Conservation (phyloP, 2,888 invertebrate species). For the Orchestes rusci region DNA sequence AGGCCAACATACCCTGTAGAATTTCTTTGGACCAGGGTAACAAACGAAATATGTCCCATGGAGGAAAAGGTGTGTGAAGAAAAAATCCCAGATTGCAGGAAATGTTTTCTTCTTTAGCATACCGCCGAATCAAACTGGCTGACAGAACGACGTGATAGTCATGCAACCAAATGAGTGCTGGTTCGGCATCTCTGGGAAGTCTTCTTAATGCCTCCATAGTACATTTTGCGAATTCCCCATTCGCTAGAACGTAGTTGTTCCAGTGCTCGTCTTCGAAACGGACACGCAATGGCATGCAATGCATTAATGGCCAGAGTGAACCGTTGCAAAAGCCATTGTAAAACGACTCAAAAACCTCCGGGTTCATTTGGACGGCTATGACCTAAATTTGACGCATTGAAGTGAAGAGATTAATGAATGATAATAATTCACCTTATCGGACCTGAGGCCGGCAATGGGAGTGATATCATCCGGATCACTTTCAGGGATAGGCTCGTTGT, state of each 20-base stretch:
- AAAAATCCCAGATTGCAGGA: slow-evolving; percentile 84
- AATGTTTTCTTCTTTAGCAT: slow-evolving; percentile 68
- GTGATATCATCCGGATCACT: slow-evolving; percentile 79
- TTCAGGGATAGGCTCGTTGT: slow-evolving; percentile 74
- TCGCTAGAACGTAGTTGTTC: slow-evolving; percentile 71
- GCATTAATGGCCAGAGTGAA: slow-evolving; percentile 88
- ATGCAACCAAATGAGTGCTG: slow-evolving; percentile 86
- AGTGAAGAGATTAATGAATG: not conserved
- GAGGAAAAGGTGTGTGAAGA: slow-evolving; percentile 90
- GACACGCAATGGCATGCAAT: slow-evolving; percentile 86
- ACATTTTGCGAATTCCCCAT: slow-evolving; percentile 75
- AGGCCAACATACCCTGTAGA: slow-evolving; percentile 83
- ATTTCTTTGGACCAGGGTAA: slow-evolving; percentile 94
- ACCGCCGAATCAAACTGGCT: slow-evolving; percentile 83
- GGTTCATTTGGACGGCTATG: slow-evolving; percentile 71
- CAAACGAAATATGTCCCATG: slow-evolving; percentile 87
- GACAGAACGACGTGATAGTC: slow-evolving; percentile 92
- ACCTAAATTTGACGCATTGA: slow-evolving; percentile 49
- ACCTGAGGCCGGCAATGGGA: slow-evolving; percentile 78
- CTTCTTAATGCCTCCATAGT: slow-evolving; percentile 61
- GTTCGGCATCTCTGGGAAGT: slow-evolving; percentile 47
- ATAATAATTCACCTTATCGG: slow-evolving; percentile 64
- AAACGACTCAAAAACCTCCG: slow-evolving; percentile 72
- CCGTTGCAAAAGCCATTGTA: slow-evolving; percentile 91
- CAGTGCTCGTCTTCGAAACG: slow-evolving; percentile 77